A percentile compares a stretch with the other conserved stretches of the same genome.
Evolutionary conservation across 1,140 invertebrate species (phyloP).

Genomic region (Neotoxoptera formosana): DNA sequence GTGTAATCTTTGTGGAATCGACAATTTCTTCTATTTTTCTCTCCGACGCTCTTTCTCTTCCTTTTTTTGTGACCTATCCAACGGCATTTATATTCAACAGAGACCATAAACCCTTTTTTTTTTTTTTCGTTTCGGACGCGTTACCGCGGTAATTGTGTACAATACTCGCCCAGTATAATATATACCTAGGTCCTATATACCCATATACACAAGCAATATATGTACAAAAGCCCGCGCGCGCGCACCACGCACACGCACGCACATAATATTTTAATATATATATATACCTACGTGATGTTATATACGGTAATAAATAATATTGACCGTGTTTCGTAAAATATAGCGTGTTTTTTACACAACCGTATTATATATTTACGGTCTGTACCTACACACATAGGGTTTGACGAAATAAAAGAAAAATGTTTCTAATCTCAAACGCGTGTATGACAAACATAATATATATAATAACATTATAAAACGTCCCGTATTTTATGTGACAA

Average conservation of each 20-base stretch:
- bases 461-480: background rate
- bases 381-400: background rate
- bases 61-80: background rate
- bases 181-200: background rate
- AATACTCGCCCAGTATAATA: too few species aligned
- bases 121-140: background rate
- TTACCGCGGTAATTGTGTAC: conserved; percentile 15
- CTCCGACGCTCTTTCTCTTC: too few species aligned
- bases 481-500: background rate
- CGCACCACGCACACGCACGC: background rate
- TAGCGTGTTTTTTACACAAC: background rate
- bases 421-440: background rate
- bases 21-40: background rate
- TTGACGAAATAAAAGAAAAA: background rate
- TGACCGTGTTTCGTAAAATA: background rate
- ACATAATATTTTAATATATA: too few species aligned
- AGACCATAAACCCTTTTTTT: background rate
- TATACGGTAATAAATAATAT: background rate
- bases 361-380: background rate
- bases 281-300: background rate
- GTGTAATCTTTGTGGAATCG: conserved; percentile 27
- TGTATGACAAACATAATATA: background rate
- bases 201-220: background rate
- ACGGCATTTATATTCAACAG: conserved; percentile 2
- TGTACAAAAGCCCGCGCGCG: background rate